Evolutionary conservation across 2,888 invertebrate genomes (phyloP).

Genomic region (Ceriagrion tenellum): DNA sequence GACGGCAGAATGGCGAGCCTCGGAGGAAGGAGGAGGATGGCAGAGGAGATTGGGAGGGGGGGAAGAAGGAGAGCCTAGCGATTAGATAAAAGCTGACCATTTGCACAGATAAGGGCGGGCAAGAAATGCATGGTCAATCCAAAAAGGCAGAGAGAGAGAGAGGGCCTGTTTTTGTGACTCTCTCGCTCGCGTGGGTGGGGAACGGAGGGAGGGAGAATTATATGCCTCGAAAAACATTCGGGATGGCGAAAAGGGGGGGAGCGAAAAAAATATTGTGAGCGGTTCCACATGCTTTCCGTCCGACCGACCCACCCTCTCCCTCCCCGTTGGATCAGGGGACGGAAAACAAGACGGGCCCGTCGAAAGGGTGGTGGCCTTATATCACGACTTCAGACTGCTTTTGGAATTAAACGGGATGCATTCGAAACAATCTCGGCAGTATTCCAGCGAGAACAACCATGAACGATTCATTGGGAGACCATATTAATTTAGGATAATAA

Average conservation of each 20-base stretch:
- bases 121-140: constrained; percentile 39
- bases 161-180: constrained; percentile 13
- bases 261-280: constrained; percentile 16
- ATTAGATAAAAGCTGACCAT: constrained; percentile 39
- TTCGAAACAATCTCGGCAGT: neutral
- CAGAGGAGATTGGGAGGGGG: neutral
- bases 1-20: neutral
- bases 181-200: neutral
- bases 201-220: neutral
- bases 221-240: constrained; percentile 36
- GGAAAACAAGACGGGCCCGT: constrained; percentile 12
- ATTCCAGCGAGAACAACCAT: neutral
- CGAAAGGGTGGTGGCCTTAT: neutral
- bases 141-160: neutral
- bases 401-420: neutral
- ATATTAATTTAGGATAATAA: neutral
- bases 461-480: neutral
- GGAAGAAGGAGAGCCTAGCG: constrained; percentile 43
- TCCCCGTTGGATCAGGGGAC: neutral
- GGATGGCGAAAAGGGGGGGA: neutral
- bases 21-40: no score
- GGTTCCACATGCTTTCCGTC: constrained; percentile 30
- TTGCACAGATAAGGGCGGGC: constrained; percentile 17
- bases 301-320: neutral
- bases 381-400: neutral